Base-by-base conservation (phyloP, 2,113 vertebrate genomes). In the Riparia riparia region DNA sequence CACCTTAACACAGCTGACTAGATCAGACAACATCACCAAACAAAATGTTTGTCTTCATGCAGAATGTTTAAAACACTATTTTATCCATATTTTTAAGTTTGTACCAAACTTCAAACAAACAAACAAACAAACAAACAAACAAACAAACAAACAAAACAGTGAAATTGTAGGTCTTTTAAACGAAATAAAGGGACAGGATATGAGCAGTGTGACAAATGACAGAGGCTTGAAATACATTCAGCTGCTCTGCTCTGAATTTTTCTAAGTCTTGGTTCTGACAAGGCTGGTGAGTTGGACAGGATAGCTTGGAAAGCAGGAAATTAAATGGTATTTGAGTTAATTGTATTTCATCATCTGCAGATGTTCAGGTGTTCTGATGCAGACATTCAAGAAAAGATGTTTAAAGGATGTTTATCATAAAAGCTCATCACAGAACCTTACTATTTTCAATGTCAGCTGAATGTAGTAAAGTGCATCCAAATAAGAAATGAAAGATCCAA, bases 311-410 rank as follows among this genome's bases (percentile, higher is more conserved):
- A 58, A 51, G 34, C 63, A 91, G 63, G 57, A 79, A 90, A 89
- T 92, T 2, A 97, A 96, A 90, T 44, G 8, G 51, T 93, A 91
- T 94, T 90, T 74, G 71, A 63, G 50, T 79, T 82, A 87, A 95
- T 96, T 94, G 94, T 86, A 83, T 95, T 96, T 96, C 69, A 83
- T 94, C 82, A 78, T 70, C 94, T 90, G 54, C 73, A 86, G 87
- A 90, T 85, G 50, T 84, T 81, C 89, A 93, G 86, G 79, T 95
- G 41, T 90, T 84, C 74, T 71, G 60, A 88, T 61, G 42, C 57
- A 96, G 80, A 76, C 42, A 61, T 90, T 95, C 93, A 89, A 76
- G 68, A 26, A 91, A 93, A 96, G 50, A 79, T 79, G 31, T 64
- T 65, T 58, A 91, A 96, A 96, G 65, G 68, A 11, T 70, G 73